These are phyloP conservation scores for Papio anubis DNA, from an alignment of 2,113 vertebrate species.

Conservation along the genomic window DNA sequence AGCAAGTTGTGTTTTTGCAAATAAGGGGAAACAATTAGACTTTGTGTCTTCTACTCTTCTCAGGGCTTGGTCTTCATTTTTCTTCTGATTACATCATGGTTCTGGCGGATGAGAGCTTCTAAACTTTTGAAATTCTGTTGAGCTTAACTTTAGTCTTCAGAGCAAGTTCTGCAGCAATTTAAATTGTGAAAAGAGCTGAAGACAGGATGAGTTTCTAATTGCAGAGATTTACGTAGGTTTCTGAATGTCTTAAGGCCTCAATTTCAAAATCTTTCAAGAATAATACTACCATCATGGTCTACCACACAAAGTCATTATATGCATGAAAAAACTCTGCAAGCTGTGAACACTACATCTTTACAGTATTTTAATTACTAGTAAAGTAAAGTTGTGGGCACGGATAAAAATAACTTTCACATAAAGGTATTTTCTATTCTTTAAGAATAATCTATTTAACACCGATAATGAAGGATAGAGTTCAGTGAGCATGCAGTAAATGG, in stretches of 20 bases:
- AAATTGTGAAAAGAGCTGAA: constrained; percentile 11
- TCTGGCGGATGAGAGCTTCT: constrained; percentile 23
- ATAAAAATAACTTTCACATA: constrained; percentile 24
- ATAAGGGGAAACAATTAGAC: constrained; percentile 22
- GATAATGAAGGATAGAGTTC: neutral
- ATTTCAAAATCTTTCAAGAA: constrained; percentile 44
- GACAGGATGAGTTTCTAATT: constrained; percentile 37
- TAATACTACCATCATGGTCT: neutral
- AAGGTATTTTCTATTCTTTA: neutral
- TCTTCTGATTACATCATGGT: constrained; percentile 22
- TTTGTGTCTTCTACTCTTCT: neutral
- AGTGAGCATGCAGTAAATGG: neutral
- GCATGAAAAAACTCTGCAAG: neutral
- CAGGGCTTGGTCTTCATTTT: constrained; percentile 26
- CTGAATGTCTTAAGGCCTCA: constrained; percentile 45
- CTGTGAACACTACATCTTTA: neutral
- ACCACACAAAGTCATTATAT: neutral
- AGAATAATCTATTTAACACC: neutral
- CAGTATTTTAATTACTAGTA: constrained; percentile 36
- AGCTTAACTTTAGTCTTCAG: constrained; percentile 34
- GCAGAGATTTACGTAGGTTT: constrained; percentile 48
- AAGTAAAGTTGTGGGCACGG: neutral
- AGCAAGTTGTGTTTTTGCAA: neutral
- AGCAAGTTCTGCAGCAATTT: constrained; percentile 31
- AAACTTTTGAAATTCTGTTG: constrained; percentile 49